Percentiles rank a stretch among this genome's conserved stretches.
These are phyloP conservation scores for Ptychoptera albimana DNA, from an alignment of 2,888 invertebrate species.

Conservation along the genomic window DNA sequence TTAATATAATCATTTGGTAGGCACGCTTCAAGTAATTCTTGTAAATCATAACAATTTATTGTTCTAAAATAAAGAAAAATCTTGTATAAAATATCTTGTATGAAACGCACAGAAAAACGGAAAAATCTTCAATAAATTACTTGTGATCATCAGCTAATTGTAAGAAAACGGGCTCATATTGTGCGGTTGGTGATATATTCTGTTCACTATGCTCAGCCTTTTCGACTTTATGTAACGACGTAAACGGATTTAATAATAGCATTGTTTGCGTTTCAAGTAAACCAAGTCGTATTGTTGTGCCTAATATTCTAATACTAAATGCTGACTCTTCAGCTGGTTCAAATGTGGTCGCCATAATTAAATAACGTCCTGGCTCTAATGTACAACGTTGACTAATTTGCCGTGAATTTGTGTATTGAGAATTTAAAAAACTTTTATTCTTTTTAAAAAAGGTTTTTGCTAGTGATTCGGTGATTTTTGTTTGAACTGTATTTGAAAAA, in stretches of 20 bases:
- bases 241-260: slow-evolving; percentile 28
- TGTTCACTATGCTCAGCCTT: slow-evolving; percentile 11
- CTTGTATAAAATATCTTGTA: no score
- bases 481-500: slow-evolving; percentile 18
- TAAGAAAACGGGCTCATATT: slow-evolving; percentile 80
- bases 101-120: background rate
- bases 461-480: slow-evolving; percentile 56
- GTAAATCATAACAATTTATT: slow-evolving; percentile 79
- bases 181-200: slow-evolving; percentile 38
- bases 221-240: slow-evolving; percentile 16
- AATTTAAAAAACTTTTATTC: slow-evolving; percentile 73
- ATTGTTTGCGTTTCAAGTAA: slow-evolving; percentile 42
- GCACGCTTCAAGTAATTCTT: slow-evolving; percentile 78
- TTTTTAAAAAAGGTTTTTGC: slow-evolving; percentile 69
- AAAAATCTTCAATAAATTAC: slow-evolving; percentile 10
- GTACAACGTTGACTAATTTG: slow-evolving; percentile 71
- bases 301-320: slow-evolving; percentile 71
- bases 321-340: slow-evolving; percentile 81
- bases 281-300: slow-evolving; percentile 59
- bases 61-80: slow-evolving; percentile 34
- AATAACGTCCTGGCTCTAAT: slow-evolving; percentile 64
- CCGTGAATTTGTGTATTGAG: slow-evolving; percentile 80
- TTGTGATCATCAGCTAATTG: slow-evolving; percentile 78
- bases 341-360: slow-evolving; percentile 80
- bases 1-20: slow-evolving; percentile 89